These are phyloP conservation scores for Cebidichthys violaceus DNA, from an alignment of 2,113 vertebrate genomes.

Conservation along the genomic window DNA sequence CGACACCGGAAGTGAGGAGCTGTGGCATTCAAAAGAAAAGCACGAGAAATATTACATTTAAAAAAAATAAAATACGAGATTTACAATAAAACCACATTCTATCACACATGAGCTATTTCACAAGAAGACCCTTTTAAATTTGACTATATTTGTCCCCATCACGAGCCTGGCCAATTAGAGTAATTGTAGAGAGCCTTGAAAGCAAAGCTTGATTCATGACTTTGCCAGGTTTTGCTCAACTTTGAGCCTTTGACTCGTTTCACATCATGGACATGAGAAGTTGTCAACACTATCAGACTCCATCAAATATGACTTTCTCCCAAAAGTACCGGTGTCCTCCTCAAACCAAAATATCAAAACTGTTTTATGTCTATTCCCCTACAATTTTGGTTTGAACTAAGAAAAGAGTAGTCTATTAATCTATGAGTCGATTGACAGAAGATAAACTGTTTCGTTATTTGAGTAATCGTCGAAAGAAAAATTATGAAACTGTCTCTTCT, in stretches of 20 bases:
- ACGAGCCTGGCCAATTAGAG: too few relatives aligned
- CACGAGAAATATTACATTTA: background rate
- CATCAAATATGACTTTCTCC: background rate
- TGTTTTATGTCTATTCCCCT: background rate
- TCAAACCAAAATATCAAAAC: background rate
- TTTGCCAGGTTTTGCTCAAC: background rate
- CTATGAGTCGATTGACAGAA: background rate
- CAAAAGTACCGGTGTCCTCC: background rate
- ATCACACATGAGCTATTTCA: too few relatives aligned
- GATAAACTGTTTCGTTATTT: background rate
- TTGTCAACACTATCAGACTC: background rate
- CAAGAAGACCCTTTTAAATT: background rate
- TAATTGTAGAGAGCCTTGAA: background rate
- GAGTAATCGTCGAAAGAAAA: background rate
- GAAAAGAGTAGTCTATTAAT: background rate
- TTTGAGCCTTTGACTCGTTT: background rate
- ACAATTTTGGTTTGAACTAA: background rate
- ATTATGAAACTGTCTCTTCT: too few relatives aligned
- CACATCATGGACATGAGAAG: too few relatives aligned
- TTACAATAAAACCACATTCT: background rate
- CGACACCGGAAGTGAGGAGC: background rate
- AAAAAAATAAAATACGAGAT: too few relatives aligned
- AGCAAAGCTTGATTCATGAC: background rate
- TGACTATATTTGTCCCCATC: background rate
- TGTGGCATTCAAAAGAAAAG: slow-evolving; percentile 35